Percentiles rank a stretch among this genome's conserved stretches.
Conservation (phyloP, 2,797 vertebrate species). For the Harpagifer antarcticus region DNA sequence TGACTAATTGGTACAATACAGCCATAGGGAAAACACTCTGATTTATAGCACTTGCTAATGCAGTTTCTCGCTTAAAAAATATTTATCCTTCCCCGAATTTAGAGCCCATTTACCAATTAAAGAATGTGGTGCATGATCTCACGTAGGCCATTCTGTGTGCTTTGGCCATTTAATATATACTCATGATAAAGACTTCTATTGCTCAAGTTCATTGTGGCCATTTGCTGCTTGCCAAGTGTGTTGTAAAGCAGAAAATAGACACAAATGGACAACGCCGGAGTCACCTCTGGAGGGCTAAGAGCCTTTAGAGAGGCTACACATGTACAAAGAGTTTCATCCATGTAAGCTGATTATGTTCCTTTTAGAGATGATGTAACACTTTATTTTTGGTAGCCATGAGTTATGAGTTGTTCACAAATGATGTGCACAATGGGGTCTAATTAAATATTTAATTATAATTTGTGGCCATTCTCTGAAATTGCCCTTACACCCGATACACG, state of each 20-base stretch:
- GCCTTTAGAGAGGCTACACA: constrained; percentile 27
- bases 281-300: constrained; percentile 53
- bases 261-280: constrained; percentile 31
- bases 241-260: constrained; percentile 35
- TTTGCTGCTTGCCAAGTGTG: constrained; percentile 20
- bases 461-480: constrained; percentile 24
- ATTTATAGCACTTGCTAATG: constrained; percentile 58
- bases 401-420: constrained; percentile 62
- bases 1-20: constrained; percentile 73
- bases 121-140: constrained; percentile 39
- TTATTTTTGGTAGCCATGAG: constrained; percentile 52
- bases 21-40: constrained; percentile 41
- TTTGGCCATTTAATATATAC: constrained; percentile 21
- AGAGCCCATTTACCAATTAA: constrained; percentile 63
- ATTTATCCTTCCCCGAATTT: constrained; percentile 54
- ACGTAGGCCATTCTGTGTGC: constrained; percentile 28
- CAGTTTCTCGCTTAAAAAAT: constrained; percentile 57
- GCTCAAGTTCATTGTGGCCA: constrained; percentile 1
- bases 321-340: constrained; percentile 48
- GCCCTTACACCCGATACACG: constrained; percentile 6
- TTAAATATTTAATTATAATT: constrained; percentile 63
- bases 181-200: constrained; percentile 27
- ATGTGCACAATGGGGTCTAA: constrained; percentile 56
- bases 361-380: constrained; percentile 58
- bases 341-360: constrained; percentile 63